Evolutionary conservation across 1,140 invertebrate species (phyloP), one percentile per base, ranked within the genome.

Genomic region (Caenorhabditis tropicalis): DNA sequence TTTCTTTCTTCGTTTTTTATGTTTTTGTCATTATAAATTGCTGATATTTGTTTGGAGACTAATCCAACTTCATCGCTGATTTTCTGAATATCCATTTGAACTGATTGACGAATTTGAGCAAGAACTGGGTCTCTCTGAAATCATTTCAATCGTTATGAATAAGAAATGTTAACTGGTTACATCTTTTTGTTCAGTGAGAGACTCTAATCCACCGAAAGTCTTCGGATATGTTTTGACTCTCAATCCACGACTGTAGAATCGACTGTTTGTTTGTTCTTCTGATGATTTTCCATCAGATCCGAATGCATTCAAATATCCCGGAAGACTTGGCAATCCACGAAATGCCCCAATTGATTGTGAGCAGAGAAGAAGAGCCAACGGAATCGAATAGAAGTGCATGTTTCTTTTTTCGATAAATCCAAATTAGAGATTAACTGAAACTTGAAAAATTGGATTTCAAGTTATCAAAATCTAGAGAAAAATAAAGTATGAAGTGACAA

Each of bases 91-190:
- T 74, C 65, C 33, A 43, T 43, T 74, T 74, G 36, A 9, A 74
- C 65, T 15, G 6, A 24, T 74, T 74, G 65, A 27, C 65, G 65
- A 10, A 74, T 74, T 74, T 27, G 65, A 12, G 33, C 36, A 74
- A 74, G 65, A 7, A 74, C 65, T 24, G 65, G 65, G 29, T 74
- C 65, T 43, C 33, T 74, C 65, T 74, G n/a, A 74, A 74, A 74
- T 2, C 0, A 0, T 65, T 33, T 36, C 58, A 19, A 36, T 36
- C 16, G 19, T 1, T 16, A 65, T 27, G 4, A 16, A 1, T 27
- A 16, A 16, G 6, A 9, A 60, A 16, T 12, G n/a, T n/a, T n/a
- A n/a, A n/a, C n/a, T n/a, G n/a, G 1, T 12, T 27, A 74, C 65
- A n/a, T 74, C 65, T 43, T 74, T 74, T 46, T 29, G 36, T 31